These are phyloP conservation scores for Mythimna ferrago DNA, from an alignment of 2,888 invertebrate genomes.

Conservation along the genomic window DNA sequence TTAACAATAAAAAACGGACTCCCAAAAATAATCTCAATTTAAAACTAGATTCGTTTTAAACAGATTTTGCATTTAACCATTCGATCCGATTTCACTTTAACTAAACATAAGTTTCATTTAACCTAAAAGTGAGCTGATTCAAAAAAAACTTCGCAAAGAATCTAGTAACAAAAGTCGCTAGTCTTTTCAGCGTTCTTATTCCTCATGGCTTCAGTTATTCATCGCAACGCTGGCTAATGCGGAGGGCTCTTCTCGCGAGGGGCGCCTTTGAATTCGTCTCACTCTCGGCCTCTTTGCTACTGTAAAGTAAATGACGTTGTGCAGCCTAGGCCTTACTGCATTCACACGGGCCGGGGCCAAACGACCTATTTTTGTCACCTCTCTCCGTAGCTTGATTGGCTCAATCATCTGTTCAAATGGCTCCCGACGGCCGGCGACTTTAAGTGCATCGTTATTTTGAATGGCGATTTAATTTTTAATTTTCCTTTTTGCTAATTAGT, in stretches of 20 bases:
- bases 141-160: constrained; percentile 47
- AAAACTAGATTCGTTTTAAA: constrained; percentile 17
- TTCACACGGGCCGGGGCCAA: constrained; percentile 63
- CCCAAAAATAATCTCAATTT: neutral
- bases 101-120: constrained; percentile 32
- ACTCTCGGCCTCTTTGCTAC: constrained; percentile 68
- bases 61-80: neutral
- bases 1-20: neutral
- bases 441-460: constrained; percentile 63
- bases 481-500: constrained; percentile 57
- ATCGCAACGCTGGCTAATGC: constrained; percentile 70
- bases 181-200: constrained; percentile 63
- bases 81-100: constrained; percentile 2
- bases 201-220: constrained; percentile 69
- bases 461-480: constrained; percentile 52
- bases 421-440: constrained; percentile 49
- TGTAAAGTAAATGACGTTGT: constrained; percentile 74
- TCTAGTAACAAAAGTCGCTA: constrained; percentile 48
- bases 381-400: constrained; percentile 66
- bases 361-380: constrained; percentile 73
- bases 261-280: constrained; percentile 69
- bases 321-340: constrained; percentile 66
- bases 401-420: constrained; percentile 71
- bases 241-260: constrained; percentile 69
- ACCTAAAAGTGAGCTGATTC: constrained; percentile 40